phyloP scores from a whole-genome alignment of 2,797 vertebrate species.

The Melanotaenia trifasciata region DNA sequence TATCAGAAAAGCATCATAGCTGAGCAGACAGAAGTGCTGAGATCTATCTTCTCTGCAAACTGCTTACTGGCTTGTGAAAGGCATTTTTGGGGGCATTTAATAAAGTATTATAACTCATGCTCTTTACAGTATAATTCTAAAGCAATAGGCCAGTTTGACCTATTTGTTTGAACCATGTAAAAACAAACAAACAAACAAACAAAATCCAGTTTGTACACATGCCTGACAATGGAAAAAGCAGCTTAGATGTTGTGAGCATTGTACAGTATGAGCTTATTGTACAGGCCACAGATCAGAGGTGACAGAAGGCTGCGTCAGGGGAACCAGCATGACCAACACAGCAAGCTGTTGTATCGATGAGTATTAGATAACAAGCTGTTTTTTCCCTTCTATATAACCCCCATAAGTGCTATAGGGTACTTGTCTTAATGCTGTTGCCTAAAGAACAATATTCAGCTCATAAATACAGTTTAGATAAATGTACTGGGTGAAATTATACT shows the following conservation, averaged over 20 bases:
- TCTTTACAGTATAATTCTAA: background rate
- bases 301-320: slow-evolving; percentile 76
- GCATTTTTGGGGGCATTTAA: background rate
- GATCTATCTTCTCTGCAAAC: background rate
- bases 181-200: too few relatives aligned
- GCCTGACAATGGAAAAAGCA: background rate
- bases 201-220: background rate
- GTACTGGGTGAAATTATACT: background rate
- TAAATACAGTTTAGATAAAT: background rate
- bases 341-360: slow-evolving; percentile 64
- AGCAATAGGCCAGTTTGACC: background rate
- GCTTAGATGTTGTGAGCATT: background rate
- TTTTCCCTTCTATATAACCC: background rate
- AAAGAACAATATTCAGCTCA: background rate
- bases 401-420: background rate
- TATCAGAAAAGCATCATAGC: background rate
- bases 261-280: slow-evolving; percentile 26
- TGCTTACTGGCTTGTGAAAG: background rate
- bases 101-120: background rate
- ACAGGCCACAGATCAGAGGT: slow-evolving; percentile 61
- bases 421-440: background rate
- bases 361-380: slow-evolving; percentile 50
- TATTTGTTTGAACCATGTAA: too few relatives aligned
- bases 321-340: slow-evolving; percentile 66
- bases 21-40: background rate